Base-by-base conservation (phyloP, 2,797 vertebrate genomes). In the Gouania willdenowi region DNA sequence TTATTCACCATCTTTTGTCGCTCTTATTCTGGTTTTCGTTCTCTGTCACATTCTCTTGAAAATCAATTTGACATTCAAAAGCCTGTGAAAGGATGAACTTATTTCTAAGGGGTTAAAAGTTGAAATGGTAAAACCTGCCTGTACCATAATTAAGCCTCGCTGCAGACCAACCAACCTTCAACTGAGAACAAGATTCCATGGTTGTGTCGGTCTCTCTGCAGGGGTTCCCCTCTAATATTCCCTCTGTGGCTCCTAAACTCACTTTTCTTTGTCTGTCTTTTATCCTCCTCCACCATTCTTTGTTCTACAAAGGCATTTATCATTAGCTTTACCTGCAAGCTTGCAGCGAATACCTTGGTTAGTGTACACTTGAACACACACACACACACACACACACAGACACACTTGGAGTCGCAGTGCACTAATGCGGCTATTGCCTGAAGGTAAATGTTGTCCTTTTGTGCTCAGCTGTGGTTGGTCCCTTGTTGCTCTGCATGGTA, bases 261-360 rank as follows among this genome's bases (percentile, higher is more conserved):
- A 19, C 34, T 61, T 27, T 27, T 61, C 39, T 62, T 35, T 63
- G 16, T 54, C 23, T 40, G 26, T 50, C 15, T 16, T 30, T 15
- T 17, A 16, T 17, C 18, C 21, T 24, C 31, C 14, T 37, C 25
- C 18, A 15, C 42, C 6, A 6, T 44, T 40, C 65, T 81, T 79
- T 81, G 73, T 85, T 81, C 71, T 54, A 65, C 40, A 62, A 31
- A 65, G 38, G 64, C 50, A 67, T 80, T 73, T 52, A 39, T 76
- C 66, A 72, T 67, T 65, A 62, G 54, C 45, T 37, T 41, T 46
- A 72, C 64, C 47, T 71, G 53, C 41, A 32, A 51, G 56, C 51
- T 39, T 27, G 34, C 36, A 39, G 26, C 10, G 17, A 23, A 34
- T 15, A 16, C 13, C 13, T 3, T 26, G 6, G 26, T 56, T 35